Percentiles rank a stretch among this genome's conserved stretches.
These are phyloP conservation scores for Malurus cyaneus DNA, from an alignment of 2,113 vertebrate genomes.

Conservation along the genomic window DNA sequence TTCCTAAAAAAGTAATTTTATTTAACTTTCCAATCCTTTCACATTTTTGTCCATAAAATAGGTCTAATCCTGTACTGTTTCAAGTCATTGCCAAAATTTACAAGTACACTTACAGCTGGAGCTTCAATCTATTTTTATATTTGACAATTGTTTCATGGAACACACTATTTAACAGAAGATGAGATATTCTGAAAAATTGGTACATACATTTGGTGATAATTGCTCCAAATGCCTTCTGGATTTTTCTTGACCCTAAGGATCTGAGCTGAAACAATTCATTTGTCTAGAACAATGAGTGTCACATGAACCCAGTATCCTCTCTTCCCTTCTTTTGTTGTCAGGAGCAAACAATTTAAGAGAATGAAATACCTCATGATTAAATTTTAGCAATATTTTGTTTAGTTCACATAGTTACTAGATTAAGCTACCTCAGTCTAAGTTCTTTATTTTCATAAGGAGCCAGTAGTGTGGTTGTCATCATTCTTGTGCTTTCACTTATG, in stretches of 20 bases:
- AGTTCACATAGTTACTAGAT: neutral
- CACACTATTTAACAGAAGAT: neutral
- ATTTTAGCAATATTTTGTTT: neutral
- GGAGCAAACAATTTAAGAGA: neutral
- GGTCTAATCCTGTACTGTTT: neutral
- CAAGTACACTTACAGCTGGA: neutral
- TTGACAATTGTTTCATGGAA: neutral
- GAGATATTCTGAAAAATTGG: neutral
- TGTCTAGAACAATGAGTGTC: neutral
- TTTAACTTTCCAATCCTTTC: neutral
- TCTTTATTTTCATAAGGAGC: neutral
- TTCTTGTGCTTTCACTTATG: neutral
- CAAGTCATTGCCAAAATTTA: neutral
- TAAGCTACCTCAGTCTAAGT: neutral
- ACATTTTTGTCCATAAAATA: neutral
- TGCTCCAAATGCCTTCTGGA: neutral
- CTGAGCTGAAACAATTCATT: neutral
- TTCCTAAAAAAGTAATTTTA: neutral
- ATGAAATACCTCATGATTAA: neutral
- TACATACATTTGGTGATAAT: neutral
- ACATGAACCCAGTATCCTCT: neutral
- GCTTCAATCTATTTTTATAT: neutral
- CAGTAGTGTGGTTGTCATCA: neutral
- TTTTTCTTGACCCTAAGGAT: neutral
- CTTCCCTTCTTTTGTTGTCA: neutral